phyloP scores from a whole-genome alignment of 1,140 invertebrate genomes.

The Triops longicaudatus region DNA sequence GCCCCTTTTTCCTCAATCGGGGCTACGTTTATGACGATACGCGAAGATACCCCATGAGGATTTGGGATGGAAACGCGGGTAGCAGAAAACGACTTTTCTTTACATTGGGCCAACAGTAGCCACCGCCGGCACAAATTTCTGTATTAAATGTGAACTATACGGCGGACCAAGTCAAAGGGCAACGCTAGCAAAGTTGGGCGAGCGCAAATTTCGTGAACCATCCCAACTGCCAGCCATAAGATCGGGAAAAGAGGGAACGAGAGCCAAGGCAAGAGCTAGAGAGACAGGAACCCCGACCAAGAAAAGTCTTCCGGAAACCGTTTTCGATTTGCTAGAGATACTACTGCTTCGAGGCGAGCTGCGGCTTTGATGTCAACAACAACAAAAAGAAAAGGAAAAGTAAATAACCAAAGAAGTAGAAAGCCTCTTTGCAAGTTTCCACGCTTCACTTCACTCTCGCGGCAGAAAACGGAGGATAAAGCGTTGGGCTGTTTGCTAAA shows the following conservation, averaged over 20 bases:
- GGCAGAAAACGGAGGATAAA: neutral
- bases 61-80: neutral
- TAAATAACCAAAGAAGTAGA: neutral
- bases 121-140: too few species aligned
- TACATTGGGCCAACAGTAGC: neutral
- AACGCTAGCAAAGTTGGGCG: neutral
- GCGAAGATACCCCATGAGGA: neutral
- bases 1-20: neutral
- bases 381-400: neutral
- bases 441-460: neutral
- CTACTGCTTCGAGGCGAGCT: neutral
- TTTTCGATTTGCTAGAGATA: neutral
- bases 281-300: neutral
- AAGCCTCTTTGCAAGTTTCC: neutral
- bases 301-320: neutral
- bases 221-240: neutral
- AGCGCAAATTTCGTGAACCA: slow-evolving; percentile 1
- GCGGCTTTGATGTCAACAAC: neutral
- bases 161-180: neutral
- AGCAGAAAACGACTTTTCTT: neutral
- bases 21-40: neutral
- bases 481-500: neutral
- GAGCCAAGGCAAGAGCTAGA: neutral
- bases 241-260: neutral
- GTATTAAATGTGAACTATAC: too few species aligned